Evolutionary conservation across 2,113 vertebrate genomes (phyloP).

Genomic region (Archocentrus centrarchus): DNA sequence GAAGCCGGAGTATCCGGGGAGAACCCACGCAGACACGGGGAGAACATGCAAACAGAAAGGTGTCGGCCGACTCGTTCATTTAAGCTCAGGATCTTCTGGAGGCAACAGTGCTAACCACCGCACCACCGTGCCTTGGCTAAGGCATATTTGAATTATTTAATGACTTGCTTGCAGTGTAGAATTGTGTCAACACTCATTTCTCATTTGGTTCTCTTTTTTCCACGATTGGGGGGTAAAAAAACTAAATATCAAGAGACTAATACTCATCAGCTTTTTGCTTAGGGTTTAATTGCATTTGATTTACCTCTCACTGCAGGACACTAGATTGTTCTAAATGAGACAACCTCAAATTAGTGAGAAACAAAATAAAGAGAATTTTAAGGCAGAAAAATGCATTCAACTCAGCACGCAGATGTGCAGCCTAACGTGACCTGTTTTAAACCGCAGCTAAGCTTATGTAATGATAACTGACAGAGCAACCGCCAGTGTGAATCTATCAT

Average conservation of each 20-base stretch:
- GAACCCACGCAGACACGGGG: fast-evolving
- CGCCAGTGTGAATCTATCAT: constrained; percentile 7
- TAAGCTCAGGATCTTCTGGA: background rate
- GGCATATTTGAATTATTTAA: background rate
- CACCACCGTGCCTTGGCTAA: background rate
- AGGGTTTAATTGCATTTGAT: background rate
- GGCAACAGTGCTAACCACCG: background rate
- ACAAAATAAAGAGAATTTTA: background rate
- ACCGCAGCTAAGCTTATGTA: constrained; percentile 13
- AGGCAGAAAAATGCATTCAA: background rate
- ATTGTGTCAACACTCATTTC: background rate
- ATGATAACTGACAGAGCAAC: constrained; percentile 47
- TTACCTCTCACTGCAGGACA: background rate
- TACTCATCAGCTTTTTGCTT: background rate
- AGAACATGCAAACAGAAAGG: background rate
- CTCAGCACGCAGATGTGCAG: background rate
- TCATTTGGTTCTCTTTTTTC: too few species aligned
- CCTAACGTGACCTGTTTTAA: constrained; percentile 16
- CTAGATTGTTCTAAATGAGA: background rate
- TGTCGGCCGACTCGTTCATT: background rate
- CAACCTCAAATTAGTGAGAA: background rate
- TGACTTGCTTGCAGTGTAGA: background rate
- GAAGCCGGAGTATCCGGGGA: background rate
- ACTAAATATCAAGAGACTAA: background rate
- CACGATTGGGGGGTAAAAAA: background rate